phyloP scores from a whole-genome alignment of 2,113 vertebrate species.

The Phalacrocorax carbo region DNA sequence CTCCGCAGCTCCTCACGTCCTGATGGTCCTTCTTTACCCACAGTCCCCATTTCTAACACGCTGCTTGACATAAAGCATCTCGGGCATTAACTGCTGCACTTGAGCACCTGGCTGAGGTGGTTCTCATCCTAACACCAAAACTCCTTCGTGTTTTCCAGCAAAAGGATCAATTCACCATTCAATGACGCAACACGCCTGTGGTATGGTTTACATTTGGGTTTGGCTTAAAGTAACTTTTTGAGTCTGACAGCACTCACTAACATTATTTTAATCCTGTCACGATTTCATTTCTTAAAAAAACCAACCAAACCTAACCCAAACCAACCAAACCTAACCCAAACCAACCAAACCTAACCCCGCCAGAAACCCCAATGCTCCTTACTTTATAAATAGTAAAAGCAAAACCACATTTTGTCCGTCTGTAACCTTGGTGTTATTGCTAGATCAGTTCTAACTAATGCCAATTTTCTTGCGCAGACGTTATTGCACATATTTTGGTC shows the following conservation, averaged over 20 bases:
- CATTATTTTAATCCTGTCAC: not conserved
- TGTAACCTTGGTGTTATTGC: not conserved
- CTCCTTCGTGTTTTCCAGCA: fast-evolving
- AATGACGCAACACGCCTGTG: fast-evolving
- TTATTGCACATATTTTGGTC: not conserved
- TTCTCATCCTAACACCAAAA: not conserved
- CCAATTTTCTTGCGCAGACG: not conserved
- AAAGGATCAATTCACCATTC: fast-evolving
- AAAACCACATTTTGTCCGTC: not conserved
- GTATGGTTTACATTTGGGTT: not conserved
- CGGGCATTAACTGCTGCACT: fast-evolving
- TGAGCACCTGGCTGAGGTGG: not conserved
- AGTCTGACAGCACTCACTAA: not conserved
- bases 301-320: too few species aligned
- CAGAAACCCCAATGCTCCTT: not conserved
- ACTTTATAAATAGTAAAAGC: not conserved
- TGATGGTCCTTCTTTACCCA: not conserved
- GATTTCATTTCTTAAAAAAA: not conserved
- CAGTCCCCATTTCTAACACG: not conserved
- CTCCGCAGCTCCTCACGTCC: fast-evolving
- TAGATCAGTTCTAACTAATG: not conserved
- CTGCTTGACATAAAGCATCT: not conserved
- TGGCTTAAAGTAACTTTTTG: not conserved
- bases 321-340: too few species aligned
- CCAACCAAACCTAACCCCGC: too few species aligned